Conservation (phyloP, 1,140 invertebrate genomes). For the Muscidifurax raptorellus region DNA sequence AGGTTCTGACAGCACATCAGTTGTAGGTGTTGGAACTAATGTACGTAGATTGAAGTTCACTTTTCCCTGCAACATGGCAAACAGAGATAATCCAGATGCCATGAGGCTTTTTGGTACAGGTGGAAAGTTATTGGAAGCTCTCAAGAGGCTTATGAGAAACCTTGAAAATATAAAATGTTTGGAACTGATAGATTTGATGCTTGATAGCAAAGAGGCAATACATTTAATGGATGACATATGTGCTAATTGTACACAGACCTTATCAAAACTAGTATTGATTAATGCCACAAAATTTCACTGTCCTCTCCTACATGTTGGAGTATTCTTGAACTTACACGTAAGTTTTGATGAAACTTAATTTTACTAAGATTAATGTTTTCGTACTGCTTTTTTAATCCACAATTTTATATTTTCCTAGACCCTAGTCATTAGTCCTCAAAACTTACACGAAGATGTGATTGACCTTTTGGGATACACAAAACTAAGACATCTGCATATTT, state of each 20-base stretch:
- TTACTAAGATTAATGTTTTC: constrained; percentile 1
- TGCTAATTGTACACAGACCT: constrained; percentile 79
- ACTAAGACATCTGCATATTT: constrained; percentile 84
- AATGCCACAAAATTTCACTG: constrained; percentile 86
- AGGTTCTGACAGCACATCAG: constrained; percentile 62
- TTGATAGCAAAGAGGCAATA: constrained; percentile 82
- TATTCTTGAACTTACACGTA: constrained; percentile 85
- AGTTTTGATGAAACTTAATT: constrained; percentile 56
- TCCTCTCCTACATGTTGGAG: constrained; percentile 85
- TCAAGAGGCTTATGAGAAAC: constrained; percentile 84
- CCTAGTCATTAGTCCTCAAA: constrained; percentile 87
- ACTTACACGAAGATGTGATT: constrained; percentile 86
- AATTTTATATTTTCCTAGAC: constrained; percentile 73
- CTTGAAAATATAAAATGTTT: constrained; percentile 81
- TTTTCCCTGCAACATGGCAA: constrained; percentile 86
- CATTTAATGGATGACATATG: constrained; percentile 87
- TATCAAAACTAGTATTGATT: constrained; percentile 82
- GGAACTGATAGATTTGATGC: constrained; percentile 85
- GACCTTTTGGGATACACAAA: constrained; percentile 81
- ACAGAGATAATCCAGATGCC: constrained; percentile 77
- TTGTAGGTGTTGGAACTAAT: constrained; percentile 76
- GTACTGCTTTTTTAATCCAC: constrained; percentile 21
- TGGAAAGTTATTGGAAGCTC: constrained; percentile 81
- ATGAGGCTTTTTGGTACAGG: constrained; percentile 85
- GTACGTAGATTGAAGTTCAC: constrained; percentile 83